Percentiles rank a stretch among this genome's conserved stretches.
phyloP scores from a whole-genome alignment of 2,888 invertebrate species.

The Onchidella celtica region DNA sequence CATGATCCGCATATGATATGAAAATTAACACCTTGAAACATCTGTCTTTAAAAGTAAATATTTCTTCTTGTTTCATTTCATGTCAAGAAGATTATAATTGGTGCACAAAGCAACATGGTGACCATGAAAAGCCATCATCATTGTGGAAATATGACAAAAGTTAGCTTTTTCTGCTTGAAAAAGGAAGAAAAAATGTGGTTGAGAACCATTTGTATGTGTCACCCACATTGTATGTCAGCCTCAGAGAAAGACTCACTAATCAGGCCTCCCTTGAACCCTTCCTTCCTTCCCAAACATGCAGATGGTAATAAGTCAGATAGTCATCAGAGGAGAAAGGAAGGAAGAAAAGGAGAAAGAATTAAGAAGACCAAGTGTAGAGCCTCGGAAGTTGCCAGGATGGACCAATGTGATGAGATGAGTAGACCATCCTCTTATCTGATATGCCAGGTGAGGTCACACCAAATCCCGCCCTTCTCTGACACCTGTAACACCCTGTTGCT shows the following conservation, averaged over 20 bases:
- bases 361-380: neutral
- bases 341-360: conserved; percentile 16
- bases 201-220: no score
- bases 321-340: conserved; percentile 22
- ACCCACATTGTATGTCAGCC: no score
- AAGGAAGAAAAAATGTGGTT: no score
- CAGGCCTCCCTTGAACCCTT: neutral
- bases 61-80: no score
- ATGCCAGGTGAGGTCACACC: conserved; percentile 28
- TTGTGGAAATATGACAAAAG: no score
- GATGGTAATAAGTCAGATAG: conserved; percentile 2
- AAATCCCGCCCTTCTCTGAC: conserved; percentile 10
- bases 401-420: neutral
- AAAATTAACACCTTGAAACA: no score
- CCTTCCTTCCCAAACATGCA: conserved; percentile 4
- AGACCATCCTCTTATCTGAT: neutral
- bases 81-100: no score
- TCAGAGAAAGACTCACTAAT: neutral
- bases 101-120: no score
- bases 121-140: no score
- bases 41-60: no score
- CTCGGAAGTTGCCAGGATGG: conserved; percentile 8
- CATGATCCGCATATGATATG: no score
- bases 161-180: no score
- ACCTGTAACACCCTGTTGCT: conserved; percentile 17